phyloP scores from a whole-genome alignment of 2,888 invertebrate genomes.

The Lepidochrysops patricia region DNA sequence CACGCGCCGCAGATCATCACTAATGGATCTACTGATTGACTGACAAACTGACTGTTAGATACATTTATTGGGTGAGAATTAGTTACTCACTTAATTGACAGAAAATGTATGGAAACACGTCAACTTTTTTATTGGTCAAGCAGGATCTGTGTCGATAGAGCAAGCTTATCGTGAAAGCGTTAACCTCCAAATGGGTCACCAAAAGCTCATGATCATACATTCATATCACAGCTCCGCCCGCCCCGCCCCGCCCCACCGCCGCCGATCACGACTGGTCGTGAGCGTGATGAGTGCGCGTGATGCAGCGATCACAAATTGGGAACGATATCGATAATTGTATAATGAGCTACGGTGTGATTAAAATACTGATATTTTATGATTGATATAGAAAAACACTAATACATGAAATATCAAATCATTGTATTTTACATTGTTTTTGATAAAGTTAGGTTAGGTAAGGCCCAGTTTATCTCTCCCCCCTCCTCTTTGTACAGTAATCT shows the following conservation, averaged over 20 bases:
- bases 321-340: slow-evolving; percentile 1
- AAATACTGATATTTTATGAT: neutral
- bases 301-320: slow-evolving; percentile 12
- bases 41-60: neutral
- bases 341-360: neutral
- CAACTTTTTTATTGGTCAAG: no score
- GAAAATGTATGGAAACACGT: no score
- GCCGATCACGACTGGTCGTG: slow-evolving; percentile 26
- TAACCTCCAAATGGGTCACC: slow-evolving; percentile 6
- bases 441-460: no score
- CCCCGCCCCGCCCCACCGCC: slow-evolving; percentile 18
- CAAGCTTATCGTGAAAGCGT: neutral
- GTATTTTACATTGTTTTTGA: no score
- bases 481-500: no score
- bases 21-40: neutral
- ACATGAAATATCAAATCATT: no score
- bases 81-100: no score
- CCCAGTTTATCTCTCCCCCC: no score
- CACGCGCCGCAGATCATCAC: slow-evolving; percentile 2
- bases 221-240: slow-evolving; percentile 26
- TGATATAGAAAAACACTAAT: no score
- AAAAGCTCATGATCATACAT: slow-evolving; percentile 19
- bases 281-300: slow-evolving; percentile 24
- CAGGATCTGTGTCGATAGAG: no score
- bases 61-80: neutral